These are phyloP conservation scores for Pristiophorus japonicus DNA, from an alignment of 2,113 vertebrate species.

Conservation along the genomic window DNA sequence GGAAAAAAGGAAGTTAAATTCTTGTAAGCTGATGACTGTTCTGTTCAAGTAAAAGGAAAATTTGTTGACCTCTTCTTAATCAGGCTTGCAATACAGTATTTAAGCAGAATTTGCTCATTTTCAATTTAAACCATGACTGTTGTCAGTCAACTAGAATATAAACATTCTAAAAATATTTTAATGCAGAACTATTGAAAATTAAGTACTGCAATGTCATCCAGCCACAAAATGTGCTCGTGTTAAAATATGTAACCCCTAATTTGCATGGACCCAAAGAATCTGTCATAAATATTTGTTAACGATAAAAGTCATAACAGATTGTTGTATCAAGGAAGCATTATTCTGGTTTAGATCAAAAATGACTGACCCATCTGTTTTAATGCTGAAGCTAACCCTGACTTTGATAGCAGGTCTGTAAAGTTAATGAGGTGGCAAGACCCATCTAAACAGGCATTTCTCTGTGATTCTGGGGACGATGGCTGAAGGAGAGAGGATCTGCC, in stretches of 20 bases:
- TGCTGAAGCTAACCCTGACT: neutral
- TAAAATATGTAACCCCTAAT: neutral
- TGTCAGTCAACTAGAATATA: neutral
- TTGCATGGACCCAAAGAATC: neutral
- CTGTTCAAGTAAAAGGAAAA: neutral
- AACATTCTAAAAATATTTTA: neutral
- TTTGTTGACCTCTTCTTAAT: neutral
- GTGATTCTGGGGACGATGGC: neutral
- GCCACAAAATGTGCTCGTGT: neutral
- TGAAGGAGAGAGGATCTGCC: no score
- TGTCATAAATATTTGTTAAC: neutral
- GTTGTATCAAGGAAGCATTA: neutral
- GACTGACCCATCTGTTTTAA: neutral
- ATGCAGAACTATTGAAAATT: neutral
- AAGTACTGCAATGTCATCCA: neutral
- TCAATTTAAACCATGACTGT: neutral
- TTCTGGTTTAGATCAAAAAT: neutral
- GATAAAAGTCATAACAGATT: neutral
- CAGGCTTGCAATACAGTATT: neutral
- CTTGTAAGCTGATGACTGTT: neutral
- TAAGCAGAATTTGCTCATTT: neutral
- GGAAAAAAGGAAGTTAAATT: slow-evolving; percentile 22
- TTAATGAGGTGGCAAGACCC: neutral
- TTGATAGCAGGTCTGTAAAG: neutral
- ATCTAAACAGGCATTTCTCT: neutral